Evolutionary conservation across 1,140 invertebrate genomes (phyloP).

Genomic region (Drosophila ercepeae): DNA sequence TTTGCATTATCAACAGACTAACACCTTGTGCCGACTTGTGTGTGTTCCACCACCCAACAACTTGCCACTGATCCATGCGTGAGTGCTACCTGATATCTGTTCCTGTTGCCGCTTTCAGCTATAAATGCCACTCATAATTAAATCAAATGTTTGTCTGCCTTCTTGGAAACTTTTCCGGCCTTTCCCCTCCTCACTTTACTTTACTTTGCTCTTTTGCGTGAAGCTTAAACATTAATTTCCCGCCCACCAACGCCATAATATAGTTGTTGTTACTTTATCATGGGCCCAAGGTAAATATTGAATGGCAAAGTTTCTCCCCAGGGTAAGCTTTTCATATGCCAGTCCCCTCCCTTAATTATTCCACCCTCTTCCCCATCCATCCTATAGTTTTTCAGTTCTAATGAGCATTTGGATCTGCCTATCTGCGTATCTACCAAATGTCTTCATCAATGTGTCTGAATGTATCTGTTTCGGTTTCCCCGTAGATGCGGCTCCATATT

Average conservation of each 20-base stretch:
- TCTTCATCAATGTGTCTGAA: slow-evolving; percentile 26
- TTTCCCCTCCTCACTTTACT: neutral
- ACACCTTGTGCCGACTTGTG: slow-evolving; percentile 69
- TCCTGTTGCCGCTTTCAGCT: slow-evolving; percentile 58
- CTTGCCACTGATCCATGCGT: slow-evolving; percentile 8
- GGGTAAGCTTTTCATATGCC: slow-evolving; percentile 57
- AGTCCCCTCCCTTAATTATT: slow-evolving; percentile 6
- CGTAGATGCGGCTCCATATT: slow-evolving; percentile 17
- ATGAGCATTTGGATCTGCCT: slow-evolving; percentile 51
- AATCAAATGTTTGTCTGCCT: slow-evolving; percentile 83
- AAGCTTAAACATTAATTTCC: slow-evolving; percentile 81
- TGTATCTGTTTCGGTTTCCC: slow-evolving; percentile 5
- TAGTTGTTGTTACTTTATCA: slow-evolving; percentile 61
- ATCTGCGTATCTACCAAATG: slow-evolving; percentile 42
- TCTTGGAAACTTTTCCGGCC: slow-evolving; percentile 48
- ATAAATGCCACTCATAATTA: slow-evolving; percentile 84
- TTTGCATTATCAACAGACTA: slow-evolving; percentile 83
- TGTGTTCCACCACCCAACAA: slow-evolving; percentile 7
- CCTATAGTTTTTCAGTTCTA: slow-evolving; percentile 52
- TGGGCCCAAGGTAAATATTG: slow-evolving; percentile 73
- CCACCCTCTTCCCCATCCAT: neutral
- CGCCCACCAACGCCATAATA: slow-evolving; percentile 14
- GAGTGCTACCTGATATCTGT: slow-evolving; percentile 58
- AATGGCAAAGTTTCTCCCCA: slow-evolving; percentile 51
- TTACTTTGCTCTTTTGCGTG: slow-evolving; percentile 49